These are phyloP conservation scores for Diachasmimorpha longicaudata DNA, from an alignment of 1,140 invertebrate genomes.

Conservation along the genomic window DNA sequence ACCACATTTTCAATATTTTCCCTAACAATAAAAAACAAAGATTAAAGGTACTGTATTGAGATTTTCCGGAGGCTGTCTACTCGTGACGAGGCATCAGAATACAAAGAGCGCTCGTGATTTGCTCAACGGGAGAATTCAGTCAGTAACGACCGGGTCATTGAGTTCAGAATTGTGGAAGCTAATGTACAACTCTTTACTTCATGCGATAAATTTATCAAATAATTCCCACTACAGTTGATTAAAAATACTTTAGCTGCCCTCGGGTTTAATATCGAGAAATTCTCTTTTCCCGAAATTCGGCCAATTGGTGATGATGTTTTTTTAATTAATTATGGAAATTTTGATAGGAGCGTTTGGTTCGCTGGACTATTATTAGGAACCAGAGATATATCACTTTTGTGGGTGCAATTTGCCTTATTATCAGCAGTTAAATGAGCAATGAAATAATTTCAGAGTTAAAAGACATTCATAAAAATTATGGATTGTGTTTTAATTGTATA, in stretches of 20 bases:
- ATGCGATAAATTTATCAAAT: conserved; percentile 42
- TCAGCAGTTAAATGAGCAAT: background rate
- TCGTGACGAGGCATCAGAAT: conserved; percentile 33
- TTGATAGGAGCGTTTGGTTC: background rate
- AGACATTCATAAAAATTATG: background rate
- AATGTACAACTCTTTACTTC: conserved; percentile 38
- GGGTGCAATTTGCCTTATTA: background rate
- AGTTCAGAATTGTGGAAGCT: conserved; percentile 47
- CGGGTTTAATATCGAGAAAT: conserved; percentile 22
- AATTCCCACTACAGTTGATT: conserved; percentile 26
- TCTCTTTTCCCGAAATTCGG: conserved; percentile 37
- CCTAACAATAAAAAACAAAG: background rate
- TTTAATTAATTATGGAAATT: conserved; percentile 39
- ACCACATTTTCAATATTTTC: conserved; percentile 17
- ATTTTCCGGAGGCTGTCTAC: conserved; percentile 12
- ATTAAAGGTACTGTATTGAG: background rate
- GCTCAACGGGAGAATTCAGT: conserved; percentile 44
- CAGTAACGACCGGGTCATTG: conserved; percentile 39
- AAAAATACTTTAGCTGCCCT: background rate
- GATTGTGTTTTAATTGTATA: background rate
- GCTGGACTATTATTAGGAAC: background rate
- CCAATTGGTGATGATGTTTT: conserved; percentile 27
- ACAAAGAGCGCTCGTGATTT: conserved; percentile 30
- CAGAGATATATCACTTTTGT: too few species aligned
- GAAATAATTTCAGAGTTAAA: background rate